Percentiles rank a stretch among this genome's conserved stretches.
These are phyloP conservation scores for Phyllotreta cruciferae DNA, from an alignment of 2,888 invertebrate genomes.

Conservation along the genomic window DNA sequence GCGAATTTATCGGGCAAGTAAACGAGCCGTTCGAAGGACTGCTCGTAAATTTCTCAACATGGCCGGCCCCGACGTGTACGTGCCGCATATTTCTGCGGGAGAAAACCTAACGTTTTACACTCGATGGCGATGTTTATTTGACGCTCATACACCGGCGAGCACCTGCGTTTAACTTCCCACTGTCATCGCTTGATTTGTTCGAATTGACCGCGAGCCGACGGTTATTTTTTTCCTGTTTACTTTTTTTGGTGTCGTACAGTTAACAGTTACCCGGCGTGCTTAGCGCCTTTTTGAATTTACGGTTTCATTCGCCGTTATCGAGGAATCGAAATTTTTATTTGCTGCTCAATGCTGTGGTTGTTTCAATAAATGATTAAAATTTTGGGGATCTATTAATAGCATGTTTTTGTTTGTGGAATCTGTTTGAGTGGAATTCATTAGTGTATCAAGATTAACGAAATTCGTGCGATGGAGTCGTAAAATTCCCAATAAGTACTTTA, in stretches of 20 bases:
- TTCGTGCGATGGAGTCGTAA: slow-evolving; percentile 8
- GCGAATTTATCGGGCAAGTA: slow-evolving; percentile 46
- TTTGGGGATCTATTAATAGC: too few species aligned
- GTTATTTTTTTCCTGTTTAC: slow-evolving; percentile 10
- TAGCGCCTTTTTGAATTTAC: slow-evolving; percentile 12
- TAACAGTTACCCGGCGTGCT: neutral
- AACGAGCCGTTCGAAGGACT: slow-evolving; percentile 39
- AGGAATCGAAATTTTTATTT: neutral
- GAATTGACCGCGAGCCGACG: slow-evolving; percentile 17
- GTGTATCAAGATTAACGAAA: slow-evolving; percentile 10
- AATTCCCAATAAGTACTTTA: neutral
- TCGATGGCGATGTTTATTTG: slow-evolving; percentile 22
- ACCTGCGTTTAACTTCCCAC: slow-evolving; percentile 21
- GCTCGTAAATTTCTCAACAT: slow-evolving; percentile 40
- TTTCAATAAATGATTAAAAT: too few species aligned
- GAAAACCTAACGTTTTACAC: slow-evolving; percentile 14
- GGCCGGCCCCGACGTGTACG: slow-evolving; percentile 19
- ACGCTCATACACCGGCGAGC: slow-evolving; percentile 20
- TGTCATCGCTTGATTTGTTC: slow-evolving; percentile 27
- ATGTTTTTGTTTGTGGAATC: neutral
- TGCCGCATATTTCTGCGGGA: slow-evolving; percentile 16
- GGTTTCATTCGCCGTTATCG: slow-evolving; percentile 2
- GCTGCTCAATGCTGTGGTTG: too few species aligned
- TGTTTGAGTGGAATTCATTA: slow-evolving; percentile 10
- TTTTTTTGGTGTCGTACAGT: too few species aligned